Percentiles rank a stretch among this genome's conserved stretches.
These are phyloP conservation scores for Ochotona curzoniae DNA, from an alignment of 2,113 vertebrate species.

Conservation along the genomic window DNA sequence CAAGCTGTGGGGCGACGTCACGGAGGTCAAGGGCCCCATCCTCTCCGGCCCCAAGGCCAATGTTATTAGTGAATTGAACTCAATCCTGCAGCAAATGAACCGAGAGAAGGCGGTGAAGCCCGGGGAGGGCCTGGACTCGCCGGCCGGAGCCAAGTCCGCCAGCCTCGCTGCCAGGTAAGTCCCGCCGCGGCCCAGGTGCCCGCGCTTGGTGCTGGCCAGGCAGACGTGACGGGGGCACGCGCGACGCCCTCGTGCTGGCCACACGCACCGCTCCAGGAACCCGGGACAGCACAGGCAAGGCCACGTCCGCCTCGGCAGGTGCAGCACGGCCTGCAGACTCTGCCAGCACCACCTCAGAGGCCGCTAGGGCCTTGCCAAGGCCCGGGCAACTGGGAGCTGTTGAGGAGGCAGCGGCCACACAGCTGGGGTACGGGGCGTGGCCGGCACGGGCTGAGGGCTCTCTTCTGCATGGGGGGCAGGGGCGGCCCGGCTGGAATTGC, in stretches of 20 bases:
- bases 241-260: rapidly evolving
- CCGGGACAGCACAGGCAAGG: background rate
- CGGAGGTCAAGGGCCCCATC: conserved; percentile 92
- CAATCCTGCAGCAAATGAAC: conserved; percentile 98
- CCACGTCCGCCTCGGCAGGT: background rate
- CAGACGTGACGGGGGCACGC: background rate
- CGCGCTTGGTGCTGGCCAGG: background rate
- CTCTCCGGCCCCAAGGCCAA: conserved; percentile 95
- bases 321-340: background rate
- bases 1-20: conserved; percentile 94
- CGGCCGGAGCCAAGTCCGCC: conserved; percentile 89
- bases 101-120: conserved; percentile 93
- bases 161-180: conserved; percentile 94
- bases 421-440: rapidly evolving
- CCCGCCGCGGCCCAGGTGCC: background rate
- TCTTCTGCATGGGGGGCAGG: background rate
- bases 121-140: conserved; percentile 92
- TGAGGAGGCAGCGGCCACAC: rapidly evolving
- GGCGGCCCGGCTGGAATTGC: too few relatives aligned
- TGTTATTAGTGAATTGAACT: conserved; percentile 97
- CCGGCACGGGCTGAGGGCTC: background rate
- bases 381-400: background rate
- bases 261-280: background rate
- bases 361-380: background rate
- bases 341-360: background rate